phyloP scores from a whole-genome alignment of 2,797 vertebrate species.

The Alectoris magna region DNA sequence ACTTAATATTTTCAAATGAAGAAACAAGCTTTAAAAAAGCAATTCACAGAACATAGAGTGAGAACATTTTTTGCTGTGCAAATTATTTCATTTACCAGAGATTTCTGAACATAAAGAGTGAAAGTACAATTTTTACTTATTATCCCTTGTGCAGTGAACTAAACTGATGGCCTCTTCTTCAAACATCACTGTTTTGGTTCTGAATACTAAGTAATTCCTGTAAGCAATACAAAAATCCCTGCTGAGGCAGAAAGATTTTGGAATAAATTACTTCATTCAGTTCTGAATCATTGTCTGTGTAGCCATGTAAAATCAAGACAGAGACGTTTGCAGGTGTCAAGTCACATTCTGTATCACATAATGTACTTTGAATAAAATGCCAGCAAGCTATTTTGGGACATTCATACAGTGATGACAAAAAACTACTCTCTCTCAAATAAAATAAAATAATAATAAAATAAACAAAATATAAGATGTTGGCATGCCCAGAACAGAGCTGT shows the following conservation, averaged over 20 bases:
- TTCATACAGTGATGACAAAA: neutral
- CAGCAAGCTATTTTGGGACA: neutral
- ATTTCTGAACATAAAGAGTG: neutral
- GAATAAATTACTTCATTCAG: conserved; percentile 8
- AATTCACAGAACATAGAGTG: neutral
- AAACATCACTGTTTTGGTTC: neutral
- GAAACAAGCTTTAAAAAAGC: neutral
- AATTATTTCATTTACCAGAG: neutral
- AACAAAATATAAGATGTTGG: neutral
- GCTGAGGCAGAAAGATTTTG: neutral
- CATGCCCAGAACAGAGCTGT: neutral
- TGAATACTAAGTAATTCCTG: neutral
- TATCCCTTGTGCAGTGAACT: neutral
- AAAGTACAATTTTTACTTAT: neutral
- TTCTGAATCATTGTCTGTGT: neutral
- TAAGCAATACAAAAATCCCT: neutral
- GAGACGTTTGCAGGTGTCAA: neutral
- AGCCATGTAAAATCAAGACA: neutral
- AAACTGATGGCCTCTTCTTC: neutral
- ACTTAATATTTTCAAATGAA: neutral
- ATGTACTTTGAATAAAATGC: neutral
- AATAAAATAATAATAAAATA: neutral
- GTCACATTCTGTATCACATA: neutral
- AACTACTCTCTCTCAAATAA: neutral
- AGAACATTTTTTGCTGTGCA: neutral